Conservation (phyloP, 2,113 vertebrate genomes). For the Callipepla californica region DNA sequence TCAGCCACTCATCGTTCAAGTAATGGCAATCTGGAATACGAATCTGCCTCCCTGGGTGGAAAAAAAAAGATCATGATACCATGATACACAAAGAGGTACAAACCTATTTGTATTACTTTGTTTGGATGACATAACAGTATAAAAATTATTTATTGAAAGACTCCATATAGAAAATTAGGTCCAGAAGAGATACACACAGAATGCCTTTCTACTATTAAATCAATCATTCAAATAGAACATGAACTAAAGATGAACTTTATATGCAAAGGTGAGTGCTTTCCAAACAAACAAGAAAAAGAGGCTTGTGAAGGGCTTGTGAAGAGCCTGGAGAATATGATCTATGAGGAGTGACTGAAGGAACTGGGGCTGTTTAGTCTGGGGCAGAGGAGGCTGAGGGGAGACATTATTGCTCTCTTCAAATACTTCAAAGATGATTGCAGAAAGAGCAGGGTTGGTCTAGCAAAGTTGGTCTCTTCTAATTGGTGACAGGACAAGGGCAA, state of each 20-base stretch:
- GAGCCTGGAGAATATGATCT: too few relatives aligned
- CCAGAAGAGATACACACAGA: background rate
- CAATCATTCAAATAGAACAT: background rate
- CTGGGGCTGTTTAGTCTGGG: too few relatives aligned
- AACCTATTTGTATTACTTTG: background rate
- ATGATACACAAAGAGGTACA: background rate
- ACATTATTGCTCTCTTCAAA: too few relatives aligned
- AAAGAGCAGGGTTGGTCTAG: too few relatives aligned
- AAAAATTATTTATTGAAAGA: background rate
- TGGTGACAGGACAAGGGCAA: too few relatives aligned
- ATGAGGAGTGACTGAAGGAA: too few relatives aligned
- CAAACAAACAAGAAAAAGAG: background rate
- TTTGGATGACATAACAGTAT: background rate
- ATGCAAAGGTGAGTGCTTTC: background rate
- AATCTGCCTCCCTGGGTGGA: slow-evolving; percentile 69
- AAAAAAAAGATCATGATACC: background rate
- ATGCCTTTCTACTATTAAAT: background rate
- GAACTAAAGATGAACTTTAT: background rate
- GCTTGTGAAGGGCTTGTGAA: too few relatives aligned
- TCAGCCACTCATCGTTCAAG: slow-evolving; percentile 53
- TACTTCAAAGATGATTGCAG: too few relatives aligned
- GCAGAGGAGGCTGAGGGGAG: too few relatives aligned
- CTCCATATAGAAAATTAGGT: background rate
- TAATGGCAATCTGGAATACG: slow-evolving; percentile 36
- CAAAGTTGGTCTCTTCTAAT: too few relatives aligned